Evolutionary conservation across 2,888 invertebrate genomes (phyloP).

Genomic region (Oscheius onirici): DNA sequence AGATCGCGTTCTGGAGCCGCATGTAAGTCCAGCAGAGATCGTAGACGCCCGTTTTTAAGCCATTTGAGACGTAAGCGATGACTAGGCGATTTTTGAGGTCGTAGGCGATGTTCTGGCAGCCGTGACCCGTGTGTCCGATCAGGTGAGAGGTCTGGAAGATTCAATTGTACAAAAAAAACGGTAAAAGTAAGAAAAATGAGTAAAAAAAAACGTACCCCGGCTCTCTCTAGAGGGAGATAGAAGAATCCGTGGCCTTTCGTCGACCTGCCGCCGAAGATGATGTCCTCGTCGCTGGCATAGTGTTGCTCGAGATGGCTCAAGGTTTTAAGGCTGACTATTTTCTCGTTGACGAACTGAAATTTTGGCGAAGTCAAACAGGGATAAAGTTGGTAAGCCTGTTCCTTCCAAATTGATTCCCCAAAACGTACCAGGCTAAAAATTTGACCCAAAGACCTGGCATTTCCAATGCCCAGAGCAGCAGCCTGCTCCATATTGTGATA

Average conservation of each 20-base stretch:
- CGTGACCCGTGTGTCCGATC: slow-evolving; percentile 60
- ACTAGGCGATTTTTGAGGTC: slow-evolving; percentile 45
- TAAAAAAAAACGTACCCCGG: slow-evolving; percentile 35
- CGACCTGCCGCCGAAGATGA: slow-evolving; percentile 50
- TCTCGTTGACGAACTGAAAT: slow-evolving; percentile 46
- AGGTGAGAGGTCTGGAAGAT: slow-evolving; percentile 38
- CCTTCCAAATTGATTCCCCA: not conserved
- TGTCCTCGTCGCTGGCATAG: slow-evolving; percentile 50
- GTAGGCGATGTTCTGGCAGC: slow-evolving; percentile 52
- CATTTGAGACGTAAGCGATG: slow-evolving; percentile 55
- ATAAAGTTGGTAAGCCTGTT: not conserved
- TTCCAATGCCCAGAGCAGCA: slow-evolving; percentile 68
- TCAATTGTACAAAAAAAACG: no score
- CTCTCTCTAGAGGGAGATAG: slow-evolving; percentile 44
- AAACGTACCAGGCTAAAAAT: slow-evolving; percentile 58
- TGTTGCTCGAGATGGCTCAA: slow-evolving; percentile 43
- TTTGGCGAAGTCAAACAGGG: no score
- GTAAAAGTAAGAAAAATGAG: no score
- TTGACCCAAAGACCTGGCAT: slow-evolving; percentile 64
- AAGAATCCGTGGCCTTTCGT: slow-evolving; percentile 58
- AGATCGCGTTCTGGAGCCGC: slow-evolving; percentile 44
- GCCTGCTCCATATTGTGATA: slow-evolving; percentile 65
- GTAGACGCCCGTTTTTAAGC: slow-evolving; percentile 53
- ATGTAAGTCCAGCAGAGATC: slow-evolving; percentile 48
- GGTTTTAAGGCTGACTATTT: slow-evolving; percentile 44